phyloP scores from a whole-genome alignment of 2,113 vertebrate genomes.

The Callipepla squamata region DNA sequence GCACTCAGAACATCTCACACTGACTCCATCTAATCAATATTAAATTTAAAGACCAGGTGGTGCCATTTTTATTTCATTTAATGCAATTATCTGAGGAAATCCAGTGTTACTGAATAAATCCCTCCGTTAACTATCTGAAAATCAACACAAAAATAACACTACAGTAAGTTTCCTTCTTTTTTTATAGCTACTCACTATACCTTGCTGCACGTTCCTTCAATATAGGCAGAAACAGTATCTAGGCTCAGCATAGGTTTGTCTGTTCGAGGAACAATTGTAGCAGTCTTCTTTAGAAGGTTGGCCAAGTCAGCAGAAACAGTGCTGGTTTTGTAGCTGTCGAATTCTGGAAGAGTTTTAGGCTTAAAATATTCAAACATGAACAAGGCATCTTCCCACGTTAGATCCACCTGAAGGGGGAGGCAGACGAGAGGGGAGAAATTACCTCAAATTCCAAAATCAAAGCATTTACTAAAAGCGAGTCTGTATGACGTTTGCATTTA shows the following conservation, averaged over 20 bases:
- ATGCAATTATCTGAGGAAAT: not conserved
- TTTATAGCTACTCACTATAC: constrained; percentile 64
- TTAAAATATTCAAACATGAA: constrained; percentile 98
- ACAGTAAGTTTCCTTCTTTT: not conserved
- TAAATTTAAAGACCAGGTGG: not conserved
- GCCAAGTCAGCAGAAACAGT: constrained; percentile 96
- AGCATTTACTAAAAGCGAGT: not conserved
- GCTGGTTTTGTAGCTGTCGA: constrained; percentile 99
- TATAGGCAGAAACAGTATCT: constrained; percentile 91
- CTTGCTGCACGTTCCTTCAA: constrained; percentile 89
- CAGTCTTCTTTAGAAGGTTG: constrained; percentile 92
- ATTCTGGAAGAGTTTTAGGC: constrained; percentile 95
- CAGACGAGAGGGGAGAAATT: not conserved
- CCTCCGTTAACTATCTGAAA: not conserved
- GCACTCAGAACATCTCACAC: not conserved
- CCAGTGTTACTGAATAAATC: not conserved
- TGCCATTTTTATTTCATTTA: not conserved
- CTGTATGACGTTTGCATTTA: not conserved
- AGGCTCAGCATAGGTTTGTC: constrained; percentile 86
- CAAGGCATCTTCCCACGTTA: constrained; percentile 90
- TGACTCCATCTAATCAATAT: not conserved
- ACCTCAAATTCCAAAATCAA: not conserved
- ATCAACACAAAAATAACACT: not conserved
- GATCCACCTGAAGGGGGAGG: constrained; percentile 84
- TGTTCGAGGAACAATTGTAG: constrained; percentile 85